A percentile compares a stretch with the other conserved stretches of the same genome.
Evolutionary conservation across 2,113 vertebrate genomes (phyloP).

Genomic region (Eubucco bourcierii): DNA sequence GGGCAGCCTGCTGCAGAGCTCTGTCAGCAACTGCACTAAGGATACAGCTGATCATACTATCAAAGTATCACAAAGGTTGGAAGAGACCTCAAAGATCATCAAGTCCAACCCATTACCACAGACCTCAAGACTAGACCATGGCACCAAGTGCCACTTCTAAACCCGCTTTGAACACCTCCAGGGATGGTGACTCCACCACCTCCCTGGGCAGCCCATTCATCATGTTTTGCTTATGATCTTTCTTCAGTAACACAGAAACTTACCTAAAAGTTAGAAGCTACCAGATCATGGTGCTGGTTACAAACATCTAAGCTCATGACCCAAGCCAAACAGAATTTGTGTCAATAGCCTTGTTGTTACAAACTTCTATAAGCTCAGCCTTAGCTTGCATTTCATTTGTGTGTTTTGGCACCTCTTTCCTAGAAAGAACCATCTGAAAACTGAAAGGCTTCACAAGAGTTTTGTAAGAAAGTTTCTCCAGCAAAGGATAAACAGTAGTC

Average conservation of each 20-base stretch:
- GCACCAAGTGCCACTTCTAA: too few species aligned
- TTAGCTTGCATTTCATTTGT: not conserved
- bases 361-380: not conserved
- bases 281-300: not conserved
- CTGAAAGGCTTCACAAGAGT: not conserved
- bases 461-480: not conserved
- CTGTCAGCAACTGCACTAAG: too few species aligned
- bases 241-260: not conserved
- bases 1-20: too few species aligned
- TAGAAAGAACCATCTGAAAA: not conserved
- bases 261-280: not conserved
- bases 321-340: not conserved
- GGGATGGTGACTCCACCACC: too few species aligned
- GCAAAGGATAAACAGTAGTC: not conserved
- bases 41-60: too few species aligned
- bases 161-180: too few species aligned
- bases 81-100: too few species aligned
- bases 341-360: not conserved
- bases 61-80: too few species aligned
- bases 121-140: too few species aligned
- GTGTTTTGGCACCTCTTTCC: not conserved
- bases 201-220: too few species aligned
- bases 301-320: not conserved
- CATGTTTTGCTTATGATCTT: not conserved
- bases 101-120: too few species aligned